phyloP scores from a whole-genome alignment of 2,113 vertebrate species.

The Phrynosoma blainvillii region DNA sequence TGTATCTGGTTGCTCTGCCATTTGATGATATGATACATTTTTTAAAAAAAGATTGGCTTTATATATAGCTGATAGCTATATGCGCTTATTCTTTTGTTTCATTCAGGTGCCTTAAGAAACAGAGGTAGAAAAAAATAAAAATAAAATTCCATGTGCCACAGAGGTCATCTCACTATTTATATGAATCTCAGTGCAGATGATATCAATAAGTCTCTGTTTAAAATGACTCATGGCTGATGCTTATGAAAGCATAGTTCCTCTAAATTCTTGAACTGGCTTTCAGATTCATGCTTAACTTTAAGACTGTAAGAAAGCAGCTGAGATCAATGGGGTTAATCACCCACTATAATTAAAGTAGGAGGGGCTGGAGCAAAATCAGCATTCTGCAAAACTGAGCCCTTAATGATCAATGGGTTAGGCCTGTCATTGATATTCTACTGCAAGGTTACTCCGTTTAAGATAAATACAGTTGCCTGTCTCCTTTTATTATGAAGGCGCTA shows the following conservation, averaged over 20 bases:
- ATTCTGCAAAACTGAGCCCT: background rate
- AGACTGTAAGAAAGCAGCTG: background rate
- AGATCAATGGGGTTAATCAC: slow-evolving; percentile 34
- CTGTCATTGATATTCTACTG: slow-evolving; percentile 11
- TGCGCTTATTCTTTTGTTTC: background rate
- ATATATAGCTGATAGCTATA: background rate
- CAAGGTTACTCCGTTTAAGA: slow-evolving; percentile 1
- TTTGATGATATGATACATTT: background rate
- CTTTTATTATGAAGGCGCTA: slow-evolving; percentile 10
- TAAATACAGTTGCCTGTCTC: slow-evolving; percentile 5
- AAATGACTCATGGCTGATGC: background rate
- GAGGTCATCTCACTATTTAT: background rate
- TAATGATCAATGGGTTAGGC: slow-evolving; percentile 15
- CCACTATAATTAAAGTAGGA: slow-evolving; percentile 21
- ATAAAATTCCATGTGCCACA: background rate
- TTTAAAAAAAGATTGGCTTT: background rate
- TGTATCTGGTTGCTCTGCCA: background rate
- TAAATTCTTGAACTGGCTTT: background rate
- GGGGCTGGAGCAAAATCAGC: background rate
- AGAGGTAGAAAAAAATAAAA: background rate
- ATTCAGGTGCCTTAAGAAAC: background rate
- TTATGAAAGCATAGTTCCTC: background rate
- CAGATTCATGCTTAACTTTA: background rate
- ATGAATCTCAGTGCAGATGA: background rate
- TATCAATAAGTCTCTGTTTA: background rate